phyloP scores from a whole-genome alignment of 2,113 vertebrate species.

The Melanerpes aurifrons region DNA sequence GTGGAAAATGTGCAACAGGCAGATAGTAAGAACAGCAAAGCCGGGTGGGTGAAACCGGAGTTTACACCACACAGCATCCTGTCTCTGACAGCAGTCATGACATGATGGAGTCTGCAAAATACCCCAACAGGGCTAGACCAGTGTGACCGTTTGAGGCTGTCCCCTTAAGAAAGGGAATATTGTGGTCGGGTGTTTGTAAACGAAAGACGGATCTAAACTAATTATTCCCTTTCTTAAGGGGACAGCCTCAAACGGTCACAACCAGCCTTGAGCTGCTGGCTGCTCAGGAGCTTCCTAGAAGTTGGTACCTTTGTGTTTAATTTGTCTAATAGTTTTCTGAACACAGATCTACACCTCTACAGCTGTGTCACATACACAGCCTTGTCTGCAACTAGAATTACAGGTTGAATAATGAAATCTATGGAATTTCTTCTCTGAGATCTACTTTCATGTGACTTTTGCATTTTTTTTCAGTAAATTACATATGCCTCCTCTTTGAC shows the following conservation, averaged over 20 bases:
- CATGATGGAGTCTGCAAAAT: fast-evolving
- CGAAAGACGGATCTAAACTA: too few species aligned
- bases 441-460: slow-evolving; percentile 80
- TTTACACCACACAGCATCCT: neutral
- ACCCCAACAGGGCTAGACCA: neutral
- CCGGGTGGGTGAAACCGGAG: neutral
- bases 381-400: slow-evolving; percentile 88
- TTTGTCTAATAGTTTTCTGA: neutral
- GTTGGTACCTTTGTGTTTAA: neutral
- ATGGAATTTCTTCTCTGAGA: slow-evolving; percentile 82
- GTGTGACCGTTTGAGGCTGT: too few species aligned
- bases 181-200: too few species aligned
- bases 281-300: neutral
- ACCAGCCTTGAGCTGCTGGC: fast-evolving
- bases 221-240: too few species aligned
- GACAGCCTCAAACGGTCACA: too few species aligned
- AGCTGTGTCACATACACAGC: slow-evolving; percentile 56
- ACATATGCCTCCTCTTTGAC: slow-evolving; percentile 65
- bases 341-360: fast-evolving
- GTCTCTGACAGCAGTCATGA: neutral
- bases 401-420: slow-evolving; percentile 86
- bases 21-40: neutral
- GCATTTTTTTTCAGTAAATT: slow-evolving; percentile 76
- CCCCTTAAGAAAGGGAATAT: too few species aligned
- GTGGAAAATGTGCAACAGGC: neutral